Base-by-base conservation (phyloP, 2,888 invertebrate genomes). In the Zaprionus bogoriensis region DNA sequence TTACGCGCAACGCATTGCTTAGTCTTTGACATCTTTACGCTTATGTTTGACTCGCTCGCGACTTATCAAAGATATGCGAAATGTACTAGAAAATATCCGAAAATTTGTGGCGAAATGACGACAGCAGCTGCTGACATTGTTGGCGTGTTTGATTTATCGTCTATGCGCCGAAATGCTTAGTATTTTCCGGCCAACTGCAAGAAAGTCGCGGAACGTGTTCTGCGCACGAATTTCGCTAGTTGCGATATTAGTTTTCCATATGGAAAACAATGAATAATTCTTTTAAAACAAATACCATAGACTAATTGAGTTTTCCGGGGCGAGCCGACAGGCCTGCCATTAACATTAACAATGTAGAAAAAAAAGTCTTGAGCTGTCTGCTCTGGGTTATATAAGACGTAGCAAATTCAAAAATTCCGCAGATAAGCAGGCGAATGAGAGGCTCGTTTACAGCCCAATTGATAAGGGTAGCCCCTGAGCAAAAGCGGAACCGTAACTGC, bases 21-120 rank as follows among this genome's bases (percentile, higher is more conserved):
- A 68, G 59, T 80, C 62, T 77, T 61, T 60, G 19, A 58, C 36
- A 50, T 22, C 62, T 85, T 65, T 79, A 69, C 69, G 63, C 67
- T 55, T 14, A n/a, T 20, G 10, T 47, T 46, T 59, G 77, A 68
- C 70, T 59, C 57, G 67, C 47, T 12, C 42, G 64, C 59, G 54
- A 63, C 32, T 53, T 67, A 42, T 54, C 28, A 52, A 25, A 36
- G 19, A 28, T 30, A 32, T 64, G 41, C 25, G 45, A 54, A 51
- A 32, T 6, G 7, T 27, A 6, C 27, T 2, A 27, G 7, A 27
- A 7, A 47, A 23, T 28, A 36, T 27, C 45, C 38, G 28, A 4
- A 6, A 7, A 5, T 22, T 22, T 12, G 30, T 25, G 12, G 30
- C 23, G 30, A 45, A 71, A 59, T 69, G 86, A 76, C 83, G 74